phyloP scores from a whole-genome alignment of 2,888 invertebrate species.

The Parnassius glacialis region DNA sequence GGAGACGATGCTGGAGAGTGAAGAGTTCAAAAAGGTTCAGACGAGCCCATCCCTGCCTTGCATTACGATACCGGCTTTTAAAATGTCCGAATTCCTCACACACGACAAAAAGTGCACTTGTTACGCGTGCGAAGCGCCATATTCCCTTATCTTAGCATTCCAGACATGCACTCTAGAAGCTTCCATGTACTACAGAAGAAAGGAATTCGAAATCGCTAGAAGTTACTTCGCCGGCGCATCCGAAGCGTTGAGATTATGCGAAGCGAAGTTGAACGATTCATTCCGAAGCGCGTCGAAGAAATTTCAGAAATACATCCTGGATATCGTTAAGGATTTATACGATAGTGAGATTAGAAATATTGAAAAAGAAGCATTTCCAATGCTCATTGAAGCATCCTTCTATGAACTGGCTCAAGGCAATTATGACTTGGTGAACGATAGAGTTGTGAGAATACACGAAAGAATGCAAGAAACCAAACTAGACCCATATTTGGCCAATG shows the following conservation, averaged over 20 bases:
- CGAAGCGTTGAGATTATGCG: constrained; percentile 38
- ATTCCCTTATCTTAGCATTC: constrained; percentile 42
- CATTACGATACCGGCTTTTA: constrained; percentile 42
- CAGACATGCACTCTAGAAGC: constrained; percentile 50
- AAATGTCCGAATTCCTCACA: constrained; percentile 46
- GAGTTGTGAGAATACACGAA: constrained; percentile 54
- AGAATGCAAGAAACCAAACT: constrained; percentile 40
- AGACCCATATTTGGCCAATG: constrained; percentile 46
- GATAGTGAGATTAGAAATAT: constrained; percentile 39
- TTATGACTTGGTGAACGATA: constrained; percentile 47
- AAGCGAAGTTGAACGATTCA: constrained; percentile 39
- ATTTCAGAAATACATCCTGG: constrained; percentile 43
- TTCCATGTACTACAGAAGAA: constrained; percentile 50
- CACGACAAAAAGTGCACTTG: constrained; percentile 51
- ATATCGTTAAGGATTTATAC: constrained; percentile 36
- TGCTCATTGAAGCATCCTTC: constrained; percentile 53
- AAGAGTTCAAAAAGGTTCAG: constrained; percentile 41
- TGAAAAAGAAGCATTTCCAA: constrained; percentile 45
- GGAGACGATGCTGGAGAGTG: constrained; percentile 56
- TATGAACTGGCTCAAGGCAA: constrained; percentile 50
- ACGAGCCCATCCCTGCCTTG: constrained; percentile 47
- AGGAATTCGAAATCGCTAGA: constrained; percentile 52
- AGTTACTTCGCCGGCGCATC: constrained; percentile 59
- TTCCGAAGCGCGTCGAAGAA: constrained; percentile 25
- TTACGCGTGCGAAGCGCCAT: constrained; percentile 48